These are phyloP conservation scores for Masnerella sp. DNA, from an alignment of 2,888 invertebrate genomes.

Conservation along the genomic window DNA sequence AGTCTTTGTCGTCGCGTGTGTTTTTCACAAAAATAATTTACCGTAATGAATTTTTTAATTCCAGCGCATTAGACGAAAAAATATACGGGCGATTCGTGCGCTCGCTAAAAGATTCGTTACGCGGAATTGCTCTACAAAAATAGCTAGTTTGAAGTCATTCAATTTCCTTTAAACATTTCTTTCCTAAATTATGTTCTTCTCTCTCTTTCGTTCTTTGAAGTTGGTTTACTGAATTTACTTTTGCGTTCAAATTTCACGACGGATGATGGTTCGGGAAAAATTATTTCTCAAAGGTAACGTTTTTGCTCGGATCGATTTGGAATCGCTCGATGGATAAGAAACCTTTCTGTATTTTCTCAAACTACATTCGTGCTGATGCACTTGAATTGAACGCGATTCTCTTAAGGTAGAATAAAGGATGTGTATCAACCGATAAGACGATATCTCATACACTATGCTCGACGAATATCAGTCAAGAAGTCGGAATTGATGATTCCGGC, in stretches of 20 bases:
- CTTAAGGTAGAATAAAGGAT: conserved; percentile 52
- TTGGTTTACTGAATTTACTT: conserved; percentile 43
- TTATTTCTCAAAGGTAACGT: conserved; percentile 54
- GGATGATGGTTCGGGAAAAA: conserved; percentile 41
- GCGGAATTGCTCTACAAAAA: conserved; percentile 27
- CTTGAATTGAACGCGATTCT: conserved; percentile 52
- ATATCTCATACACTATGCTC: conserved; percentile 50
- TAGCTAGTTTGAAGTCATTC: conserved; percentile 28
- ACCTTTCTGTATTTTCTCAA: conserved; percentile 44
- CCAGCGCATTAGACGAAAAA: not conserved
- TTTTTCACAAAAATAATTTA: no score
- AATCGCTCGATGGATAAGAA: conserved; percentile 54
- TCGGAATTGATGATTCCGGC: conserved; percentile 43
- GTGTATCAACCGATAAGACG: conserved; percentile 53
- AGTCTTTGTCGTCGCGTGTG: no score
- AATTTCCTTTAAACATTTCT: conserved; percentile 36
- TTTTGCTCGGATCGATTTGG: conserved; percentile 46
- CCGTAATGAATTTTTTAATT: no score
- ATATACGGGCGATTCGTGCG: no score
- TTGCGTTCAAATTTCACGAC: conserved; percentile 41
- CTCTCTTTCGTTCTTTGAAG: conserved; percentile 26
- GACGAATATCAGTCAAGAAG: conserved; percentile 46
- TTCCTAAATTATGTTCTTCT: conserved; percentile 23
- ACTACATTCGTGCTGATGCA: conserved; percentile 55
- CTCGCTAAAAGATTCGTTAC: conserved; percentile 4